Evolutionary conservation across 2,797 vertebrate species (phyloP).

Genomic region (Chiroxiphia lanceolata): DNA sequence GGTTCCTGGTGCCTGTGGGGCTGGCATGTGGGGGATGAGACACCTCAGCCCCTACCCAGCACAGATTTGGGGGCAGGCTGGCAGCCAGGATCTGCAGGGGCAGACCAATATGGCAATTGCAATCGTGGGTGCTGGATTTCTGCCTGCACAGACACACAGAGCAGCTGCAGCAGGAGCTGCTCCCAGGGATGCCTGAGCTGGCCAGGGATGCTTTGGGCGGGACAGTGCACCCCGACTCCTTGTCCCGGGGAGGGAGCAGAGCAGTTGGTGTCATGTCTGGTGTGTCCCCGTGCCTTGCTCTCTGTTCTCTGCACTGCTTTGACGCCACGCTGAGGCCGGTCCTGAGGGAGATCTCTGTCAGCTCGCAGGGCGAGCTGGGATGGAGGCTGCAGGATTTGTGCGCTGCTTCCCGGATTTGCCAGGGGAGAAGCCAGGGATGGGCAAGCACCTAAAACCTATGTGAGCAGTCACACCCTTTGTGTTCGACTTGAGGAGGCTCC

Average conservation of each 20-base stretch:
- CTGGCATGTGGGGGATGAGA: accelerated
- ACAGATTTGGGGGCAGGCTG: neutral
- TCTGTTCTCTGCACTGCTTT: neutral
- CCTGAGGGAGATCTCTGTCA: neutral
- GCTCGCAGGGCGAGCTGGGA: neutral
- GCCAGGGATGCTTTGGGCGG: accelerated
- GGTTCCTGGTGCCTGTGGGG: neutral
- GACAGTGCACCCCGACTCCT: accelerated
- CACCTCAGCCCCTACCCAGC: neutral
- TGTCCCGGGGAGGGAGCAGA: accelerated
- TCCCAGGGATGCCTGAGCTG: accelerated
- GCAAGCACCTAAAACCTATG: neutral
- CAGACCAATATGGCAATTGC: accelerated
- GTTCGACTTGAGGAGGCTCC: neutral
- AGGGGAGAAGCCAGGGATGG: neutral
- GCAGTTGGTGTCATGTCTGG: neutral
- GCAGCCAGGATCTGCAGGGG: neutral
- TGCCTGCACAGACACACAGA: accelerated
- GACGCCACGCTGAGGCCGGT: neutral
- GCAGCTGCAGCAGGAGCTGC: neutral
- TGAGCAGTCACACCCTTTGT: neutral
- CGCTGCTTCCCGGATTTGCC: neutral
- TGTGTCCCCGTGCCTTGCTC: neutral
- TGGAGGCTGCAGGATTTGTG: neutral
- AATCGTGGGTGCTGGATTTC: neutral